A percentile compares a stretch with the other conserved stretches of the same genome.
Conservation (phyloP, 2,888 invertebrate species). For the Zele albiditarsus region DNA sequence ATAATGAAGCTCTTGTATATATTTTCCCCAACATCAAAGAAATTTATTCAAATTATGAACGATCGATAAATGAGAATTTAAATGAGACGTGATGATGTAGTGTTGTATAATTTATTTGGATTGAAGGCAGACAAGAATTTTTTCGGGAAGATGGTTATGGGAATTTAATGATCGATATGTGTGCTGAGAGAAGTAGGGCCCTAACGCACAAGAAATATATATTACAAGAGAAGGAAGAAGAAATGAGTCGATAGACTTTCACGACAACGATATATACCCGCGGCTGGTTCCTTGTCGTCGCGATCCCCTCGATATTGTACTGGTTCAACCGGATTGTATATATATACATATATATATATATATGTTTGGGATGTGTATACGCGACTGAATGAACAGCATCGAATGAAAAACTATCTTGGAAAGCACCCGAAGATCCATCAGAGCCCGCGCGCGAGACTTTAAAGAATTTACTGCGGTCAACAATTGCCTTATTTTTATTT, state of each 20-base stretch:
- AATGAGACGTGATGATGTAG: background rate
- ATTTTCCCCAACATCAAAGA: background rate
- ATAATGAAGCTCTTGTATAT: background rate
- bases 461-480: conserved; percentile 51
- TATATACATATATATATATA: background rate
- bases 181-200: conserved; percentile 15
- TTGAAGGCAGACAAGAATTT: background rate
- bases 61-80: conserved; percentile 12
- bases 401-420: conserved; percentile 50
- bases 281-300: conserved; percentile 43
- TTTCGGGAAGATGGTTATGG: conserved; percentile 1
- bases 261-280: conserved; percentile 39
- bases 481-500: conserved; percentile 43
- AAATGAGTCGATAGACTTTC: conserved; percentile 57
- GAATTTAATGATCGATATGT: conserved; percentile 8
- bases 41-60: background rate
- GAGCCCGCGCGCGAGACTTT: conserved; percentile 9
- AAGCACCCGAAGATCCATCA: conserved; percentile 50
- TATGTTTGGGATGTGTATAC: background rate
- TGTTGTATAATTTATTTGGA: background rate
- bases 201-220: conserved; percentile 25
- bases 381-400: conserved; percentile 59
- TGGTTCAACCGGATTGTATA: conserved; percentile 58
- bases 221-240: conserved; percentile 35
- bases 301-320: conserved; percentile 53